A percentile compares a stretch with the other conserved stretches of the same genome.
phyloP scores from a whole-genome alignment of 2,113 vertebrate species.

The Mormyrus lacerda region DNA sequence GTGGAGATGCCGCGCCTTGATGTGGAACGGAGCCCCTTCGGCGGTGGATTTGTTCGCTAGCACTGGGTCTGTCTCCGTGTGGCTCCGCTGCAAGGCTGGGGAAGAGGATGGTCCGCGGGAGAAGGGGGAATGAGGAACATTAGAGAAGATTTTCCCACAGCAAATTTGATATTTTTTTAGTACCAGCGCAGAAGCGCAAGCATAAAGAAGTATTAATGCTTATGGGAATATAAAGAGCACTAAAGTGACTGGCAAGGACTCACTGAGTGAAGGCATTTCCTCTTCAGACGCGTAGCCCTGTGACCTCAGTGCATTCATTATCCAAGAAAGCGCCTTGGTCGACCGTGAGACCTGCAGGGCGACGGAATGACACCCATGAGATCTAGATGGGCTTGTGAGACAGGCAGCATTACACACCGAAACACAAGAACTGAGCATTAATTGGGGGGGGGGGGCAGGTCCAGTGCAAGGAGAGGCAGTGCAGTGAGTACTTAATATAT shows the following conservation, averaged over 20 bases:
- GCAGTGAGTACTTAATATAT: not conserved
- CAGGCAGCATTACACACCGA: not conserved
- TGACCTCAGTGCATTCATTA: constrained; percentile 65
- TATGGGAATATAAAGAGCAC: not conserved
- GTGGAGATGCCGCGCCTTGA: constrained; percentile 66
- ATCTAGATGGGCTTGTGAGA: not conserved
- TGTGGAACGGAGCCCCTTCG: constrained; percentile 43
- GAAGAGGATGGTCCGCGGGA: not conserved
- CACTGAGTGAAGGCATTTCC: constrained; percentile 55
- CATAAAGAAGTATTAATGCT: not conserved
- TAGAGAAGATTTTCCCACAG: not conserved
- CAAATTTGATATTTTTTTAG: not conserved
- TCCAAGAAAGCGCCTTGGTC: constrained; percentile 69
- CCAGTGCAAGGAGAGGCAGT: not conserved
- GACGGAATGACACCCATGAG: not conserved
- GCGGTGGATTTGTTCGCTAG: not conserved
- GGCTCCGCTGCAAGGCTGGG: constrained; percentile 20
- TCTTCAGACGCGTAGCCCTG: constrained; percentile 52
- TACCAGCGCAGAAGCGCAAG: not conserved
- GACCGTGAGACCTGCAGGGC: constrained; percentile 64
- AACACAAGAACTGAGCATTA: not conserved
- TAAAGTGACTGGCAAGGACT: constrained; percentile 25
- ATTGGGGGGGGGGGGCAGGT: not conserved
- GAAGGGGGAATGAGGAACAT: not conserved
- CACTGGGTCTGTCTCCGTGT: constrained; percentile 33